phyloP scores from a whole-genome alignment of 2,888 invertebrate species.

The Stenurella melanura region DNA sequence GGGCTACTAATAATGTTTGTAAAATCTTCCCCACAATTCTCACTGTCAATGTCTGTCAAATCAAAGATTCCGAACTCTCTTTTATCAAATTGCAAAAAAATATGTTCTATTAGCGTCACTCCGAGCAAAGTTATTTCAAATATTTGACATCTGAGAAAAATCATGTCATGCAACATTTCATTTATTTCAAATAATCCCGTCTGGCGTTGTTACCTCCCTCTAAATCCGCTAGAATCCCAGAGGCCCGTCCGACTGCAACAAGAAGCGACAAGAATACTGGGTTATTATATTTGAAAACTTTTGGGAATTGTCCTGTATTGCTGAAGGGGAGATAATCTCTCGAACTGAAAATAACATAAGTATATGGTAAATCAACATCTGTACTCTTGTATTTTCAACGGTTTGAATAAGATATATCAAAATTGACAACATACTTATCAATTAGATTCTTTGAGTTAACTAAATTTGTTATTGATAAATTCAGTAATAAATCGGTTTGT shows the following conservation, averaged over 20 bases:
- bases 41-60: no score
- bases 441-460: no score
- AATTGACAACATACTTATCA: no score
- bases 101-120: neutral
- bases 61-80: no score
- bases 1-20: no score
- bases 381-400: neutral
- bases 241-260: neutral
- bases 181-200: conserved; percentile 1
- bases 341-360: neutral
- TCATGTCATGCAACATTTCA: conserved; percentile 4
- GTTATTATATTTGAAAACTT: neutral
- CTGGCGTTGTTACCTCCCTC: neutral
- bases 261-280: neutral
- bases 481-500: no score
- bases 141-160: neutral
- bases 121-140: neutral
- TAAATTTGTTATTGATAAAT: no score
- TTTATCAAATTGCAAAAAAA: neutral
- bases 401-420: no score
- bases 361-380: neutral
- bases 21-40: no score
- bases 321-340: neutral
- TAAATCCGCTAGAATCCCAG: neutral
- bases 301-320: neutral